Base-by-base conservation (phyloP, 2,113 vertebrate genomes). In the Holacanthus passer region DNA sequence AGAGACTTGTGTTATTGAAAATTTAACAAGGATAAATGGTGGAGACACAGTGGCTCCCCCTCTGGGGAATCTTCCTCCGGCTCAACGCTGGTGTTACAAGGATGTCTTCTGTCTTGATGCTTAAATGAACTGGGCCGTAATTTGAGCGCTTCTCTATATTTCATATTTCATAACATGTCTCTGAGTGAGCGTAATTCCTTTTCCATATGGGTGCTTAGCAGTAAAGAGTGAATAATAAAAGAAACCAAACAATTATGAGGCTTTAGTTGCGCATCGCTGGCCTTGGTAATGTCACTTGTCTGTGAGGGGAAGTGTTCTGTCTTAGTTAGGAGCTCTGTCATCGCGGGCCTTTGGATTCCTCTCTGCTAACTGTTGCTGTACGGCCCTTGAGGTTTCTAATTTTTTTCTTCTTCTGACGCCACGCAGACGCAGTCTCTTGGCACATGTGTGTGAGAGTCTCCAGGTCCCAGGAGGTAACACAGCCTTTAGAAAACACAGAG, bases 1-100 rank as follows among this genome's bases (percentile, higher is more conserved):
- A 80, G 59, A 79, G 77, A 81, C 78, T 73, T 16, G 75, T 75
- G 63, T 84, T 89, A 83, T 91, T 89, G 88, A 90, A 89, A 90
- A 89, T 88, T 90, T 92, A 91, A 91, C 86, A 82, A 92, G 87
- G 91, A 93, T 88, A 91, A 94, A 94, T 92, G 86, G 66, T 59
- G 41, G 83, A 62, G 78, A 89, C 85, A 78, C 35, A 10, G 43
- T 53, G 50, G 64, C 66, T 50, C 47, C 79, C 47, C 79, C 88
- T 78, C 78, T 24, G 65, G 86, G 89, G 87, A 87, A 83, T 78
- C 60, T 41, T 65, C 53, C 79, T 37, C 53, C 66, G 32, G 32
- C 71, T 78, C 72, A 56, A 63, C 77, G 27, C 72, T 66, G 41
- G 27, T 62, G 77, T 77, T 78, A 77, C 79, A 66, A 80, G 81